Evolutionary conservation across 1,140 invertebrate genomes (phyloP), one percentile per base, ranked within the genome.

Genomic region (Ceratoteleas bidentatus): DNA sequence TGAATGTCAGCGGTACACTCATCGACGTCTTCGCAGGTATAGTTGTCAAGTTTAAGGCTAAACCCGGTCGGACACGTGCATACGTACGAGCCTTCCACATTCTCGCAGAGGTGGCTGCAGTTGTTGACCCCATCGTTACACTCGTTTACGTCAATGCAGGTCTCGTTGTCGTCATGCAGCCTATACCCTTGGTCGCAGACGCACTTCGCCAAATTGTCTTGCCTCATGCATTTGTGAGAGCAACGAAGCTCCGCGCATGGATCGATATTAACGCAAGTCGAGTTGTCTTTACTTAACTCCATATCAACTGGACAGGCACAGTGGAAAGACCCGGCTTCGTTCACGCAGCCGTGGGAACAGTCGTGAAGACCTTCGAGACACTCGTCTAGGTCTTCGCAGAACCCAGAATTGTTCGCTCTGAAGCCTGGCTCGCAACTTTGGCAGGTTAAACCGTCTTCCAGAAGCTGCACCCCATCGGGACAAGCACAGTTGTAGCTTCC

Each of bases 41-140:
- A 92, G 86, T 87, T 93, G 88, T 92, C 93, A 5, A 45, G 47
- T 16, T 91, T 92, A 86, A 95, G 94, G 40, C 93, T 91, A 86
- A 95, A 96, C 0, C 96, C 96, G 49, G 93, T 93, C 69, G 95
- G 94, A 87, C 97, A 98, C 16, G 94, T 93, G 88, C 97, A 98
- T 79, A 95, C 94, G 87, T 96, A 97, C 0, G 95, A 95, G 5
- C 96, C 96, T 88, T 95, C 94, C 83, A 94, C 93, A 86, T 98
- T 98, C 84, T 96, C 94, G 87, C 96, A 97, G 1, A 93, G 93
- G 9, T 96, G 95, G 1, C 90, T 87, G 60, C 93, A 93, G 56
- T 92, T 92, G 0, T 92, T 89, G 40, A 89, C 56, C 70, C 56
- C 60, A 3, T 70, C 58, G 6, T 83, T 9, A 53, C 87, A 87